Evolutionary conservation across 1,140 invertebrate genomes (phyloP).

Genomic region (Epicauta chinensis): DNA sequence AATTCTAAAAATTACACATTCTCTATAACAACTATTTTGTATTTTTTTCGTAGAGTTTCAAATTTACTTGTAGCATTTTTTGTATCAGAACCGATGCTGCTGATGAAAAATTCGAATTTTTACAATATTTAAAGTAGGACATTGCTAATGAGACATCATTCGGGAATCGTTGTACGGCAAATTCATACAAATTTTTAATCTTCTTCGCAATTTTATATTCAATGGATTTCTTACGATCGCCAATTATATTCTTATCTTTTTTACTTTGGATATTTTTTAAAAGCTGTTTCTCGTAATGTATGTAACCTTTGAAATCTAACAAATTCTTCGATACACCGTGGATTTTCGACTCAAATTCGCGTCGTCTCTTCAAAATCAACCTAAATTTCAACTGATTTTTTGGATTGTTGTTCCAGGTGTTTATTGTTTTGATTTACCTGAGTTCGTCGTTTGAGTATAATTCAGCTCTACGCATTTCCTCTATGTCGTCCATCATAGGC

Average conservation of each 20-base stretch:
- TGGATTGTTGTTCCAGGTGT: too few species aligned
- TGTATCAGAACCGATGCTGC: slow-evolving; percentile 20
- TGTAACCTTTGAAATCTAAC: slow-evolving; percentile 27
- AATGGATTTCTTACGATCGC: slow-evolving; percentile 23
- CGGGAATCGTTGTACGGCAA: slow-evolving; percentile 25
- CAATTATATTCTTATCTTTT: slow-evolving; percentile 18
- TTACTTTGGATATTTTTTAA: slow-evolving; percentile 22
- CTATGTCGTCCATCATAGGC: too few species aligned
- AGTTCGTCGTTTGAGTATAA: too few species aligned
- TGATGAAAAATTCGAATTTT: slow-evolving; percentile 19
- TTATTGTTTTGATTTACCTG: too few species aligned
- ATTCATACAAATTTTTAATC: slow-evolving; percentile 29
- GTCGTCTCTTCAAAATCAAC: slow-evolving; percentile 23
- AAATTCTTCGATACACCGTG: slow-evolving; percentile 25
- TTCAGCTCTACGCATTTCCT: too few species aligned
- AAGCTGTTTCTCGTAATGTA: slow-evolving; percentile 26
- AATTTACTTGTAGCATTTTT: slow-evolving; percentile 30
- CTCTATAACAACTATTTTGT: background rate
- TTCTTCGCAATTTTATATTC: slow-evolving; percentile 28
- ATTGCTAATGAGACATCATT: slow-evolving; percentile 24
- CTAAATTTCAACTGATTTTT: slow-evolving; percentile 12
- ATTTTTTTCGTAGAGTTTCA: background rate
- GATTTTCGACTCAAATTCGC: slow-evolving; percentile 28
- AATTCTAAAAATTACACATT: slow-evolving; percentile 13
- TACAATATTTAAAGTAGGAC: slow-evolving; percentile 33